These are phyloP conservation scores for Pseudoatta argentina DNA, from an alignment of 1,140 invertebrate species.

Conservation along the genomic window DNA sequence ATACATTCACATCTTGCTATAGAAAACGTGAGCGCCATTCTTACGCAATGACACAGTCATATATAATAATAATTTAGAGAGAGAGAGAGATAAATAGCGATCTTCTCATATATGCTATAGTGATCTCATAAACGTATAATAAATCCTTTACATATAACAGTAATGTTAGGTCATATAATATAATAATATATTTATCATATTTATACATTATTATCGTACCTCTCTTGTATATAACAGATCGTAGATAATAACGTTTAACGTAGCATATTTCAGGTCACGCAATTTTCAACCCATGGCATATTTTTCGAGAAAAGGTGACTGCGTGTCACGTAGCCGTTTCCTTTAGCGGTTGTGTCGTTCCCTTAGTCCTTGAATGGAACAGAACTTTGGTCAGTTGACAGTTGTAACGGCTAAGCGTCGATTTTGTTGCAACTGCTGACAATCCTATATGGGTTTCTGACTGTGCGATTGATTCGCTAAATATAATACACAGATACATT, in stretches of 20 bases:
- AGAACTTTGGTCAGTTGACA: too few species aligned
- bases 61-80: neutral
- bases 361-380: neutral
- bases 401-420: too few species aligned
- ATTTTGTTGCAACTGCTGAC: too few species aligned
- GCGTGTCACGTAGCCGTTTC: conserved; percentile 22
- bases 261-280: neutral
- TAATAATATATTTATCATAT: conserved; percentile 3
- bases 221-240: neutral
- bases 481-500: conserved; percentile 41
- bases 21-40: neutral
- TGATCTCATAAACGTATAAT: neutral
- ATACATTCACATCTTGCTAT: neutral
- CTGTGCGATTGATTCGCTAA: conserved; percentile 51
- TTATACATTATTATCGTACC: neutral
- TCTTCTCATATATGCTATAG: neutral
- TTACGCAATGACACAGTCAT: neutral
- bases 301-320: neutral
- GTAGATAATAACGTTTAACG: neutral
- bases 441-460: neutral
- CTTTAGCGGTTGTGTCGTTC: too few species aligned
- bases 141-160: neutral
- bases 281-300: neutral
- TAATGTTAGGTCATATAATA: neutral
- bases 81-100: neutral